Evolutionary conservation across 2,888 invertebrate genomes (phyloP), one percentile per base, ranked within the genome.

Genomic region (Apeira syringaria): DNA sequence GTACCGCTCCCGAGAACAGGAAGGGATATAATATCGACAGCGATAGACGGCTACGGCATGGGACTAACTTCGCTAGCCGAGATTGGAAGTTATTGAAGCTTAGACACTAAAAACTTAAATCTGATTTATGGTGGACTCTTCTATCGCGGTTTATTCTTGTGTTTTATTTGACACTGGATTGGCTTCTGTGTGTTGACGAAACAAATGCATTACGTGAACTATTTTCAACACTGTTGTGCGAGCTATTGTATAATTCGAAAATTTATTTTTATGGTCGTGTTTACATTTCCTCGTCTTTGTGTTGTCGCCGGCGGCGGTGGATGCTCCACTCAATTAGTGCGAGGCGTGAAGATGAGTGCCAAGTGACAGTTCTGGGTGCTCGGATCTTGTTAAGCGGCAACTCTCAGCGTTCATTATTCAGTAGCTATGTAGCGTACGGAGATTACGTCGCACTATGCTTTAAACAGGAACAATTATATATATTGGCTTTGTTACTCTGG

Each of bases 251-350:
- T 47, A 33, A 46, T 50, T 52, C 9, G 38, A 33, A 50, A 52
- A 52, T 56, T 61, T 46, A 54, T 60, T 66, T 65, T 67, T 64
- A 68, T 61, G 58, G 62, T 59, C 51, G 39, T 68, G 67, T 69
- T 68, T 65, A 66, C 64, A 61, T 65, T 61, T 58, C 51, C 56
- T 58, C 39, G 49, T 54, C 33, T 50, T 48, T 50, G 47, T 50
- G 56, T 60, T 54, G 54, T 55, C 59, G 59, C 58, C 56, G 53
- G 31, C 54, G 48, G 9, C 45, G 50, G 45, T 45, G 34, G 65
- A 59, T 63, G 60, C 60, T 56, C 63, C 64, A 66, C 68, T 72
- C 72, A 72, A 73, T 73, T 71, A 72, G 63, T 57, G 58, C 53
- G 58, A 59, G 58, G 61, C 59, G 55, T 64, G 63, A 69, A 68